Evolutionary conservation across 2,113 vertebrate genomes (phyloP).

Genomic region (Cynoglossus semilaevis): DNA sequence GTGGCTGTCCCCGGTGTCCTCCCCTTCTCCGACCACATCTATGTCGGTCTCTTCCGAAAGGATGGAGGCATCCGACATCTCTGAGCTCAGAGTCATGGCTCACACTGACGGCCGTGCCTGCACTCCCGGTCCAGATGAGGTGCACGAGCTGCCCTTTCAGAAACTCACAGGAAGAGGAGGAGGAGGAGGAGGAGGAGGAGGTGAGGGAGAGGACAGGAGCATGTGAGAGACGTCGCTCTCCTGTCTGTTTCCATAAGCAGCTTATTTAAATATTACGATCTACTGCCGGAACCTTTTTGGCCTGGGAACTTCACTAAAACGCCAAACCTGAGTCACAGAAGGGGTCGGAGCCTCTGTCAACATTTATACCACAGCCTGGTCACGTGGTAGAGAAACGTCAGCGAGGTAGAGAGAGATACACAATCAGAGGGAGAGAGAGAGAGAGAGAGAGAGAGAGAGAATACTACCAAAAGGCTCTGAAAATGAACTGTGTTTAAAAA

Average conservation of each 20-base stretch:
- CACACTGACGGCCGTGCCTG: constrained; percentile 62
- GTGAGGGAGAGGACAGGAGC: constrained; percentile 47
- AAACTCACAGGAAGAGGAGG: constrained; percentile 61
- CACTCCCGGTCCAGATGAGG: constrained; percentile 53
- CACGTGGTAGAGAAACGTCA: constrained; percentile 87
- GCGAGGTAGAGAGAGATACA: constrained; percentile 27
- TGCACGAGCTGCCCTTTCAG: constrained; percentile 52
- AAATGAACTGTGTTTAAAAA: constrained; percentile 58
- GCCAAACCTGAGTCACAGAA: constrained; percentile 78
- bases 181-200: constrained; percentile 33
- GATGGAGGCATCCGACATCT: constrained; percentile 91
- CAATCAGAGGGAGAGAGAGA: constrained; percentile 36
- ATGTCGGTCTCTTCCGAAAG: constrained; percentile 93
- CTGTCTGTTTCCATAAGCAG: constrained; percentile 63
- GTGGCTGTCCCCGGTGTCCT: constrained; percentile 75
- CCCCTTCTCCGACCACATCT: constrained; percentile 90
- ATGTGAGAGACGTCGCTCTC: constrained; percentile 31
- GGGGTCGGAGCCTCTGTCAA: constrained; percentile 79
- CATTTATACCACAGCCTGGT: constrained; percentile 80
- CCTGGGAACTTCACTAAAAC: constrained; percentile 64
- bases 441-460: neutral
- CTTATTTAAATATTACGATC: neutral
- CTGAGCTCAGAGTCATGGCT: constrained; percentile 92
- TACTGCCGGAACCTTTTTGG: neutral
- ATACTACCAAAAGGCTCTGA: constrained; percentile 30